Evolutionary conservation across 2,113 vertebrate species (phyloP), one percentile per base, ranked within the genome.

Genomic region (Nanorana parkeri): DNA sequence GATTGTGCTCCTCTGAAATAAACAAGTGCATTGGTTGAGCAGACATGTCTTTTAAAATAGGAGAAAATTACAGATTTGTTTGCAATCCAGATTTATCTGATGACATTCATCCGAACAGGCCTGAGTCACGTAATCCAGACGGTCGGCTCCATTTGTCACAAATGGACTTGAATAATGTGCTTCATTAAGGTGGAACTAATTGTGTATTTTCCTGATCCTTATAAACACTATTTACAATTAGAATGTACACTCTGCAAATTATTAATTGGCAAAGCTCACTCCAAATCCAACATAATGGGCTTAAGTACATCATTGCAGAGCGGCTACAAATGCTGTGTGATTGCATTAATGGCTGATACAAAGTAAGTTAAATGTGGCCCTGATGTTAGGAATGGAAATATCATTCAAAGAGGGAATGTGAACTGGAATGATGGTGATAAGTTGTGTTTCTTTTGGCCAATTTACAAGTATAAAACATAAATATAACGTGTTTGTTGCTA

Each of bases 51-150:
- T 15, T 21, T 63, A 60, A 63, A 60, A 63, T 63, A 71, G 32
- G 21, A 51, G 54, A 63, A 29, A 23, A 28, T 29, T 36, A 68
- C 77, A 60, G 65, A 71, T 52, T 80, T 80, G n/a, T 71, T 80
- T 80, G 28, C 21, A 23, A 20, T 58, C 54, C 55, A 4, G 54
- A 79, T 67, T 51, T 55, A 21, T 55, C 51, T 24, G 29, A 51
- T n/a, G 6, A 24, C 15, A 61, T 61, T 24, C 13, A 80, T 80
- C 29, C 15, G 29, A 24, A 24, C 5, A 28, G 3, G 10, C 26
- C 51, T n/a, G 68, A 80, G 47, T 63, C 68, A 71, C n/a, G 24
- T 80, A 19, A 71, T 36, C 32, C 66, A 56, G 26, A 17, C 51
- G 3, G 32, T 13, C 20, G 5, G 29, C 52, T 23, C 5, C 65